Percentiles rank a stretch among this genome's conserved stretches.
Conservation (phyloP, 2,888 invertebrate species). For the Acleris laterana region DNA sequence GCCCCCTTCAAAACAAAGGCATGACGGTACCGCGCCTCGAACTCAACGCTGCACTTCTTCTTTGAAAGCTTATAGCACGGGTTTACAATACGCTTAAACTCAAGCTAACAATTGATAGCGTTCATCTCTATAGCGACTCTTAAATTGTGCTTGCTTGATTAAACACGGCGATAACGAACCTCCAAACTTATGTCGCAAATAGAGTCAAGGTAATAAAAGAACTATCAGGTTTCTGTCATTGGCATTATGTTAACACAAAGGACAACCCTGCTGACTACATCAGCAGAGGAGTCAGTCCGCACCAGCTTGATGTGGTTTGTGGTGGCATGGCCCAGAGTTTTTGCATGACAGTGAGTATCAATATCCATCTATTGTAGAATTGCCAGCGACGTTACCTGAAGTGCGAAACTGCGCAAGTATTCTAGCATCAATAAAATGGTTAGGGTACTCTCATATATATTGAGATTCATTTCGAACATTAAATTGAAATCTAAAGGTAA, state of each 20-base stretch:
- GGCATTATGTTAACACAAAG: slow-evolving; percentile 27
- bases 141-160: slow-evolving; percentile 7
- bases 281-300: slow-evolving; percentile 33
- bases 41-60: neutral
- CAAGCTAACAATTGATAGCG: neutral
- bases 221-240: slow-evolving; percentile 22
- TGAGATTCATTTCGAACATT: too few species aligned
- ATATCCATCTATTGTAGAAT: neutral
- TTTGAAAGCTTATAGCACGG: neutral
- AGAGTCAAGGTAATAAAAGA: slow-evolving; percentile 28
- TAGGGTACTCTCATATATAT: slow-evolving; percentile 13
- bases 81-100: neutral
- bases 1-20: neutral
- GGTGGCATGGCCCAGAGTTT: slow-evolving; percentile 25
- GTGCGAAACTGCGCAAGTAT: slow-evolving; percentile 25
- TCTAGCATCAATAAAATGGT: slow-evolving; percentile 39
- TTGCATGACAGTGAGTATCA: slow-evolving; percentile 21
- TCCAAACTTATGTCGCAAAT: neutral
- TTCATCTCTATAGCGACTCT: neutral
- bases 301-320: slow-evolving; percentile 15
- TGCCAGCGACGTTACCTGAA: slow-evolving; percentile 14
- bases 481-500: slow-evolving; percentile 14
- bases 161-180: neutral
- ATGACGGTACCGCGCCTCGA: neutral
- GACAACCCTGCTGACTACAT: slow-evolving; percentile 39